Evolutionary conservation across 1,140 invertebrate species (phyloP), one percentile per base, ranked within the genome.

Genomic region (Mactra quadrangularis): DNA sequence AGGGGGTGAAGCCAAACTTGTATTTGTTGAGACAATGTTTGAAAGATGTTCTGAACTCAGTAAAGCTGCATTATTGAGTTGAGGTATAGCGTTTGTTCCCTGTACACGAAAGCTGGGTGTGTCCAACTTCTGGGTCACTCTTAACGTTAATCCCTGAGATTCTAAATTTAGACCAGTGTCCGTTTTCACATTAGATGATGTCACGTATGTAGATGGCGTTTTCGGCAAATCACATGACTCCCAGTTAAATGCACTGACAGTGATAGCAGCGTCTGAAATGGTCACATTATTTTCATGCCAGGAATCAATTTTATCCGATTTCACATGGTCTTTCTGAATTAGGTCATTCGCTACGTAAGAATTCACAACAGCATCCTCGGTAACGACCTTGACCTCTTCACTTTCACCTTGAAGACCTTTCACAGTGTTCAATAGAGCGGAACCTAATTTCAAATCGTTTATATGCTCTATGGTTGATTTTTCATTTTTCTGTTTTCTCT

Each of bases 81-180:
- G 64, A 68, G 64, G 64, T 50, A 68, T 68, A 31, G 25, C 2
- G 13, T 50, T 68, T 68, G 64, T 68, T 68, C 45, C 45, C 64
- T 68, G 64, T 68, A 41, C 41, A 50, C 25, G 15, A 17, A 29
- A 17, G 3, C 45, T 33, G 22, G 25, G 41, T 31, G 29, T 41
- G 22, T 68, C 45, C 19, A 27, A 19, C 31, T 41, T 41, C 13
- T 68, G 64, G 47, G 64, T 47, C 45, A 41, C 25, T 47, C 27
- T 29, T 27, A 47, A 50, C 31, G 64, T 1, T 31, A 68, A 27
- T 68, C 64, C 64, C 64, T 68, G 64, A 68, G 64, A 68, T 68
- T 47, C 64, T 31, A 27, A 31, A n/a, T 38, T 68, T 41, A 33
- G 1, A 25, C 4, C 6, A 1, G 64, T 50, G 1, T 38, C 45